Evolutionary conservation across 2,113 vertebrate species (phyloP), one percentile per base, ranked within the genome.

Genomic region (Panthera uncia): DNA sequence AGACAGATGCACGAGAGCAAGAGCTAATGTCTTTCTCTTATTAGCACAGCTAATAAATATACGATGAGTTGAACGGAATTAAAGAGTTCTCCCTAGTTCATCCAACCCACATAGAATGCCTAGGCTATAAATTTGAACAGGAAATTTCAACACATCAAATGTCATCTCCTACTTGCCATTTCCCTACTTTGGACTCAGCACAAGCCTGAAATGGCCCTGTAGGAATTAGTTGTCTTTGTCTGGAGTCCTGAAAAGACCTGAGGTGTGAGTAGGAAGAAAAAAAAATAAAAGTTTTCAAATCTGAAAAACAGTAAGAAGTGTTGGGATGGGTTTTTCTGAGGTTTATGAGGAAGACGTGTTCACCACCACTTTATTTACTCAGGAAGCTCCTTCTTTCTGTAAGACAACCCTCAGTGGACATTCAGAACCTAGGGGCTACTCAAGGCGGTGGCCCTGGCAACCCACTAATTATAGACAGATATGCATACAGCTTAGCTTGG

Each of bases 131-230:
- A 92, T 95, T 88, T 92, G 83, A 87, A 50, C 66, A 91, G 81
- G 41, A 96, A 97, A 95, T 91, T 85, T 98, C 94, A 89, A 41
- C 84, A 94, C 94, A 91, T 95, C 81, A 97, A 92, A 89, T 95
- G 85, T 94, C 96, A 97, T 92, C 89, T 96, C 78, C 86, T 97
- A 92, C 92, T 95, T 90, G 79, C 66, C 96, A 83, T 93, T 68
- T 94, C 52, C 63, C 45, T 94, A 25, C 94, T 88, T 79, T 94
- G 71, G 92, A 92, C 36, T 61, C 23, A 89, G 63, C 86, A 96
- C 38, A 80, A 96, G 85, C 61, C 92, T 84, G 84, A 95, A 95
- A 97, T 96, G 91, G 48, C 57, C 68, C 31, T 73, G 69, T 95
- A 57, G 69, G 65, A 93, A 92, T 41, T 66, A 69, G 33, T 97